Evolutionary conservation across 1,140 invertebrate genomes (phyloP).

Genomic region (Sinella curviseta): DNA sequence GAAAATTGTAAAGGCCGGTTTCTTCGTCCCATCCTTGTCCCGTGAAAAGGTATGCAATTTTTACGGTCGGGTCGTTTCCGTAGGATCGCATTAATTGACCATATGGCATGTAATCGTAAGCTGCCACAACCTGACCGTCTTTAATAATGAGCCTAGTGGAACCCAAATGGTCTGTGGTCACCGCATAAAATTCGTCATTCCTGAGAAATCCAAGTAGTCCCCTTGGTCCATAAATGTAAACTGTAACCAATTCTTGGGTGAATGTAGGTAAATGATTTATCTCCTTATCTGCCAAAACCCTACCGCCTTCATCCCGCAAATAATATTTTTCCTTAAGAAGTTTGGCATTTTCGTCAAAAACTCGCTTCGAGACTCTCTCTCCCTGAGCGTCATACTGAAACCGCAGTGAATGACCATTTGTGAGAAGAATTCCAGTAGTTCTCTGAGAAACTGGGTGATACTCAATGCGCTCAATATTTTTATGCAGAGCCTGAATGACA

Average conservation of each 20-base stretch:
- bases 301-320: slow-evolving; percentile 27
- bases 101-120: slow-evolving; percentile 36
- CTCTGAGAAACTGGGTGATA: slow-evolving; percentile 28
- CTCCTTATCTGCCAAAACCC: slow-evolving; percentile 1
- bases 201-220: slow-evolving; percentile 35
- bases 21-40: slow-evolving; percentile 40
- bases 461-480: slow-evolving; percentile 21
- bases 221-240: slow-evolving; percentile 35
- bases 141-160: slow-evolving; percentile 15
- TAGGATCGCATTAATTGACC: slow-evolving; percentile 25
- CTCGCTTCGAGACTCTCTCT: slow-evolving; percentile 31
- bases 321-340: slow-evolving; percentile 2
- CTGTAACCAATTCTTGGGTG: not conserved
- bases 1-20: slow-evolving; percentile 32
- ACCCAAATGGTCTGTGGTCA: slow-evolving; percentile 30
- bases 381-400: slow-evolving; percentile 36
- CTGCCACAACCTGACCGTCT: slow-evolving; percentile 20
- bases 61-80: not conserved
- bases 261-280: not conserved
- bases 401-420: not conserved
- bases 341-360: not conserved
- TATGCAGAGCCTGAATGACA: slow-evolving; percentile 32
- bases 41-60: slow-evolving; percentile 27
- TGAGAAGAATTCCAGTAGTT: not conserved
- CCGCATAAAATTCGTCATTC: slow-evolving; percentile 23